Percentiles rank a stretch among this genome's conserved stretches.
Conservation (phyloP, 2,113 vertebrate species). For the Tragelaphus buxtoni region DNA sequence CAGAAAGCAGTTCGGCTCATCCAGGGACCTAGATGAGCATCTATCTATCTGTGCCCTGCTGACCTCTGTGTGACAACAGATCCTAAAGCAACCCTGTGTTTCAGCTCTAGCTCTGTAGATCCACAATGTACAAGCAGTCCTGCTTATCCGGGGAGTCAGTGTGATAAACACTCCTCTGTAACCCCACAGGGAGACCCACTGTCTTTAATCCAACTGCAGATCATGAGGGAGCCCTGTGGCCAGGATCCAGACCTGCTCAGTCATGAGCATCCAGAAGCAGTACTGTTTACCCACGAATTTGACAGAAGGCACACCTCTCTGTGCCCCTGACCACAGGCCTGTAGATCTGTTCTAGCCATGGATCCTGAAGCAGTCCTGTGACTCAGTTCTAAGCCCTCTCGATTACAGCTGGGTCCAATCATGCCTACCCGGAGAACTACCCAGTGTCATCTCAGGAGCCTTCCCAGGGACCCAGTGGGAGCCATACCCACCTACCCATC, state of each 20-base stretch:
- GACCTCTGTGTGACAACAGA: not conserved
- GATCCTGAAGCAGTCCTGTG: not conserved
- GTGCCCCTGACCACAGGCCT: not conserved
- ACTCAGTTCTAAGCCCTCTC: not conserved
- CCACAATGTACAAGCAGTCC: not conserved
- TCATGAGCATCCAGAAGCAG: not conserved
- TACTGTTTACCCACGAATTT: not conserved
- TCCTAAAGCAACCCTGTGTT: not conserved
- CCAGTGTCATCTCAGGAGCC: not conserved
- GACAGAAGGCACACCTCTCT: not conserved
- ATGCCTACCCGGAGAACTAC: not conserved
- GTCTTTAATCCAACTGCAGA: not conserved
- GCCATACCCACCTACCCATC: not conserved
- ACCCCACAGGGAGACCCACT: not conserved
- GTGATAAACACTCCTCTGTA: not conserved
- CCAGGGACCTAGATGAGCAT: not conserved
- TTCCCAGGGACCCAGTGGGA: not conserved
- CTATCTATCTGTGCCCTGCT: not conserved
- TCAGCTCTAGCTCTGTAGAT: not conserved
- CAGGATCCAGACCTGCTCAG: not conserved
- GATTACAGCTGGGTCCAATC: not conserved
- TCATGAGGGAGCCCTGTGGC: not conserved
- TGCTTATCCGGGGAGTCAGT: not conserved
- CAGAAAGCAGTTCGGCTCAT: not conserved
- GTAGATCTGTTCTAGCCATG: not conserved